phyloP scores from a whole-genome alignment of 2,113 vertebrate genomes.

The rabbit (Oryctolagus cuniculus) region DNA sequence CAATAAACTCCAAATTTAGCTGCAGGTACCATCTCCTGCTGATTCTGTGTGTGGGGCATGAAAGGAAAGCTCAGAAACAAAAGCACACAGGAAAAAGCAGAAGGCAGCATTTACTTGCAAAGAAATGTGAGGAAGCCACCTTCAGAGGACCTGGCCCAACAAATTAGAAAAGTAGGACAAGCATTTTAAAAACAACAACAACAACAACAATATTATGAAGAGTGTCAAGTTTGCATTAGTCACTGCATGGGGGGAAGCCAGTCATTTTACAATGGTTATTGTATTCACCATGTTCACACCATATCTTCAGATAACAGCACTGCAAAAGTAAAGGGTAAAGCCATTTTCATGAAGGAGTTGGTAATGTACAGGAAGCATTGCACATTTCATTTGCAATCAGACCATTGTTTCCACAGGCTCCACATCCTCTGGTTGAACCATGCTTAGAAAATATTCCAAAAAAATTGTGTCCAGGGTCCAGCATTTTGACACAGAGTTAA shows the following conservation, averaged over 20 bases:
- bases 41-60: background rate
- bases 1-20: constrained; percentile 15
- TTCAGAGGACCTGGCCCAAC: constrained; percentile 14
- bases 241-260: background rate
- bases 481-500: too few species aligned
- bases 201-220: background rate
- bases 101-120: background rate
- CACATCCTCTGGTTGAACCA: too few species aligned
- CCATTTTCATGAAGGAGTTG: background rate
- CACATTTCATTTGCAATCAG: background rate
- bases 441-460: too few species aligned
- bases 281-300: background rate
- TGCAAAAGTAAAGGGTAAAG: background rate
- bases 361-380: background rate
- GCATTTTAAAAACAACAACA: background rate
- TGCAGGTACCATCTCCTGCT: constrained; percentile 22
- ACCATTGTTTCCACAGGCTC: too few species aligned
- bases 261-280: background rate
- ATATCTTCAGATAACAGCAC: background rate
- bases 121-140: background rate
- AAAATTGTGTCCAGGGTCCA: too few species aligned
- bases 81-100: background rate
- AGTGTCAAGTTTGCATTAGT: background rate
- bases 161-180: background rate
- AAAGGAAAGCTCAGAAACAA: constrained; percentile 1